Evolutionary conservation across 2,113 vertebrate species (phyloP).

Genomic region (Rhipidura dahli): DNA sequence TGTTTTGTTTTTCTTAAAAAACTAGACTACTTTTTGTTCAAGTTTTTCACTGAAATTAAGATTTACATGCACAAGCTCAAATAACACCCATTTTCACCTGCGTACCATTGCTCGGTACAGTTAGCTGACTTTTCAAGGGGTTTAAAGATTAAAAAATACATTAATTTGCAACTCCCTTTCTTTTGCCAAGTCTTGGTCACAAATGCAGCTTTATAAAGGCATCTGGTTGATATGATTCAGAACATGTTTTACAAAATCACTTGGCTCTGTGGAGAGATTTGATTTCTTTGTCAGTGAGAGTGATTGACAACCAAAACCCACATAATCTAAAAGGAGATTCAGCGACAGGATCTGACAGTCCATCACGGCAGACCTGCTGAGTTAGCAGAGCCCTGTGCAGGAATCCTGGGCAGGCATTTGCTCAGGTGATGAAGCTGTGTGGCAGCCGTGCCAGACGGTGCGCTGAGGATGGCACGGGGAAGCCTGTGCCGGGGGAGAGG

Average conservation of each 20-base stretch:
- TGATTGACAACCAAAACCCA: slow-evolving; percentile 4
- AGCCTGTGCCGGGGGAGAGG: background rate
- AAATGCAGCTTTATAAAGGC: slow-evolving; percentile 4
- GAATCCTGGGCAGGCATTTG: background rate
- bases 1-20: background rate
- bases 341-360: background rate
- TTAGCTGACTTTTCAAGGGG: background rate
- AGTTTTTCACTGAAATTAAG: background rate
- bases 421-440: background rate
- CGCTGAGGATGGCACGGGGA: background rate
- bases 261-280: background rate
- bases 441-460: accelerated
- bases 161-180: background rate
- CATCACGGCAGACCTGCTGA: background rate
- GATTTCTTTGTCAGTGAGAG: background rate
- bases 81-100: background rate
- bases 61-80: background rate
- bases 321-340: background rate
- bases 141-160: background rate
- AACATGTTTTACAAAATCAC: background rate
- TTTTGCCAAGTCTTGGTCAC: background rate
- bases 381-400: background rate
- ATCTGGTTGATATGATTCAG: slow-evolving; percentile 36
- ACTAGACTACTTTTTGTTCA: background rate
- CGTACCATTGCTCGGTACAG: background rate